Conservation (phyloP, 2,113 vertebrate species). For the Diphyllodes magnificus region DNA sequence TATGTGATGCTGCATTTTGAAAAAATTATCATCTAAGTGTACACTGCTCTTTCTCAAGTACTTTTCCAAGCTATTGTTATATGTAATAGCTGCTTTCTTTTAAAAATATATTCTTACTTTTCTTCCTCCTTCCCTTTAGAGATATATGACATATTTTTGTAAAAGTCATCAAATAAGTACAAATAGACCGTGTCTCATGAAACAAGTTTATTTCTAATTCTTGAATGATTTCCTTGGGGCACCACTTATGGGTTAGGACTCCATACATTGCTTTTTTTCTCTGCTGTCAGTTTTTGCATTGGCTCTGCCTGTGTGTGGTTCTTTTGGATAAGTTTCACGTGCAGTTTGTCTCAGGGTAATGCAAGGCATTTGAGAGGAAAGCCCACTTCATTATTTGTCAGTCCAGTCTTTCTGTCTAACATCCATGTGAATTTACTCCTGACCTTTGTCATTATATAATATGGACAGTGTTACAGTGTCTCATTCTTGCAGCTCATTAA, state of each 20-base stretch:
- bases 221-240: neutral
- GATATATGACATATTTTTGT: neutral
- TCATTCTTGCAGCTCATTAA: neutral
- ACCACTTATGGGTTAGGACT: neutral
- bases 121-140: neutral
- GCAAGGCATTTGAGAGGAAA: neutral
- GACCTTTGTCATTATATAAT: neutral
- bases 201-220: neutral
- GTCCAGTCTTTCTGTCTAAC: neutral
- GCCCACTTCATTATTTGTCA: neutral
- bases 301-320: neutral
- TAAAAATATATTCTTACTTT: neutral
- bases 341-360: neutral
- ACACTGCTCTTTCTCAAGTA: neutral
- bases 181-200: neutral
- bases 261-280: neutral
- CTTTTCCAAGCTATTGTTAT: neutral
- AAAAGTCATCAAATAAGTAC: neutral
- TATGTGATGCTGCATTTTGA: neutral
- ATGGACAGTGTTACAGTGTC: neutral
- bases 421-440: neutral
- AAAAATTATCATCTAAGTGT: neutral
- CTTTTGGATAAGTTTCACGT: neutral
- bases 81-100: neutral
- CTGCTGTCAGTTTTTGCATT: neutral